Evolutionary conservation across 2,797 vertebrate genomes (phyloP), one percentile per base, ranked within the genome.

Genomic region (Lacerta viridis): DNA sequence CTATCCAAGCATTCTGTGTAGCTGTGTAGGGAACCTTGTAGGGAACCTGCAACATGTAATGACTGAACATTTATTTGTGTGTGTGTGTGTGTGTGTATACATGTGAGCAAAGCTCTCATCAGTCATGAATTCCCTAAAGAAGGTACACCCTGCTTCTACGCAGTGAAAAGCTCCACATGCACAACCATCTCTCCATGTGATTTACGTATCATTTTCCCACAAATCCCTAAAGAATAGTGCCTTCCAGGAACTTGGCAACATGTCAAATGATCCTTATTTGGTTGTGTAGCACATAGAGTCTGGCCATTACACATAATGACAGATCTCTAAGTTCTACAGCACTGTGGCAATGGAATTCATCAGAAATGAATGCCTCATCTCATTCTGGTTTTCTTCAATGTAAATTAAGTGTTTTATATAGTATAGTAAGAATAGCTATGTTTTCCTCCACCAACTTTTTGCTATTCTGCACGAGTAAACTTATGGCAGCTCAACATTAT

Each of bases 381-480:
- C 61, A 86, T 86, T 82, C 43, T 86, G 7, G 61, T 86, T 86
- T 83, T 64, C 69, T 69, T 87, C 77, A 55, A 66, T 68, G 27
- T 29, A 68, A 77, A 84, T 27, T 77, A 23, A 41, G 7, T 66
- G 25, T 7, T 83, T 88, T 88, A 77, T n/a, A n/a, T 68, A 83
- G 36, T 50, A 83, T n/a, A 77, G 66, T 50, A 68, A 88, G 18
- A 77, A 85, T 25, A 13, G 13, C 8, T 7, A 59, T 64, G 2
- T 1, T 46, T 72, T 33, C 66, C 29, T 3, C 3, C 36, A 43
- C 18, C 27, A 61, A 71, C 46, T 41, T 88, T 46, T 90, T 87
- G 74, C 1, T 29, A 71, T 66, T 85, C 5, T 72, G 9, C 5
- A n/a, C 0, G 25, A 80, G 25, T 72, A 36, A 92, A 94, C 66